Evolutionary conservation across 2,888 invertebrate genomes (phyloP).

Genomic region (Chydorus sphaericus): DNA sequence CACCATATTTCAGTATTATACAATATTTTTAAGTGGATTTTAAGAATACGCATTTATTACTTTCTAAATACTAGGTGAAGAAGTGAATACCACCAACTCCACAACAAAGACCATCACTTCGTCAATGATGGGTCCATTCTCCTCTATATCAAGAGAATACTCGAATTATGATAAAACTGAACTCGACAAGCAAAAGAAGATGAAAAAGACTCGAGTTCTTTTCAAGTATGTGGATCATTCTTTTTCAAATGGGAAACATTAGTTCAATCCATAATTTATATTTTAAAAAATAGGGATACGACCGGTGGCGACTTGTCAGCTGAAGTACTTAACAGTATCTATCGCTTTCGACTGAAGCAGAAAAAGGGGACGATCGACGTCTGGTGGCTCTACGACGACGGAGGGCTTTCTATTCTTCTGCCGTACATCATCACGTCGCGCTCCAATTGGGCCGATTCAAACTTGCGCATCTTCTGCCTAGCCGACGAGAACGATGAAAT

Average conservation of each 20-base stretch:
- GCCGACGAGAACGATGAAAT: conserved; percentile 16
- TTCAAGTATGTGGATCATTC: neutral
- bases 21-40: too few species aligned
- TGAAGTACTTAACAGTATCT: conserved; percentile 18
- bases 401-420: conserved; percentile 23
- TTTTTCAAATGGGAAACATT: too few species aligned
- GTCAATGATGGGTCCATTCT: too few species aligned
- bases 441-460: conserved; percentile 17
- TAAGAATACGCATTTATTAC: too few species aligned
- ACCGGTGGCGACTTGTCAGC: conserved; percentile 16
- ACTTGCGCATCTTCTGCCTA: conserved; percentile 19
- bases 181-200: neutral
- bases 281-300: conserved; percentile 11
- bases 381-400: conserved; percentile 22
- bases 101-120: too few species aligned
- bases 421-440: conserved; percentile 19
- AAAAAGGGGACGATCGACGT: conserved; percentile 20
- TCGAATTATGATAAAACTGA: too few species aligned
- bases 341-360: conserved; percentile 19
- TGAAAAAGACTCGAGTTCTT: neutral
- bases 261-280: too few species aligned
- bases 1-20: too few species aligned
- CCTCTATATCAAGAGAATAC: too few species aligned
- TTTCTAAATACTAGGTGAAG: too few species aligned
- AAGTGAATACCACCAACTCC: too few species aligned